Evolutionary conservation across 2,888 invertebrate genomes (phyloP), one percentile per base, ranked within the genome.

Genomic region (Acanthacorydalis orientalis): DNA sequence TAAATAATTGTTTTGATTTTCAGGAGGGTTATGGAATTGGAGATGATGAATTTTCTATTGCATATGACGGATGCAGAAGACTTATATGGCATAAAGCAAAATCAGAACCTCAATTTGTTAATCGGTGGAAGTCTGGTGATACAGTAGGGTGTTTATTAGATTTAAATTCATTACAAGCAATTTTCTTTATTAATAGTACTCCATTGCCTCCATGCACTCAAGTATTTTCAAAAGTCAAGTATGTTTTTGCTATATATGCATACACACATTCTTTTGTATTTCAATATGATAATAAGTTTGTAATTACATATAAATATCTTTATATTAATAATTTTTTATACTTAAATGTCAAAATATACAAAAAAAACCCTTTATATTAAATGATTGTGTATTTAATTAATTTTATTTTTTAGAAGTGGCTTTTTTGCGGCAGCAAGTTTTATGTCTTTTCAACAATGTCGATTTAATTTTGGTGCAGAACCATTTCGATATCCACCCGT

Each of bases 1-100:
- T 15, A 10, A 32, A 44, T 34, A 45, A 39, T 23, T 15, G 42
- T 37, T 31, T 15, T 49, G 44, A 14, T 44, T 58, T 59, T 33
- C 61, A 89, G 88, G 91, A 91, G 62, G 92, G 92, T 1, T 91
- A 84, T 68, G 92, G 92, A n/a, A 90, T 92, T 50, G 93, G 93
- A 7, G 93, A 93, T 60, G 93, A 93, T 60, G 74, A 81, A 52
- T 87, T 76, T 67, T 91, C 91, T 0, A 68, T 93, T 51, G 85
- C 91, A 0, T 93, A 90, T 64, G 95, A 95, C 64, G 95, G 95
- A 1, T 93, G 92, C 63, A 75, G 93, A 39, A 79, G 81, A 61
- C 68, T 91, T 49, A 78, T 92, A 51, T 95, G 93, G 93, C 81
- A 89, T 64, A 83, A 85, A 60, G 92, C 91, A 0, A 77, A 77